Percentiles rank a stretch among this genome's conserved stretches.
phyloP scores from a whole-genome alignment of 2,888 invertebrate genomes.

The Morinoia aosen region DNA sequence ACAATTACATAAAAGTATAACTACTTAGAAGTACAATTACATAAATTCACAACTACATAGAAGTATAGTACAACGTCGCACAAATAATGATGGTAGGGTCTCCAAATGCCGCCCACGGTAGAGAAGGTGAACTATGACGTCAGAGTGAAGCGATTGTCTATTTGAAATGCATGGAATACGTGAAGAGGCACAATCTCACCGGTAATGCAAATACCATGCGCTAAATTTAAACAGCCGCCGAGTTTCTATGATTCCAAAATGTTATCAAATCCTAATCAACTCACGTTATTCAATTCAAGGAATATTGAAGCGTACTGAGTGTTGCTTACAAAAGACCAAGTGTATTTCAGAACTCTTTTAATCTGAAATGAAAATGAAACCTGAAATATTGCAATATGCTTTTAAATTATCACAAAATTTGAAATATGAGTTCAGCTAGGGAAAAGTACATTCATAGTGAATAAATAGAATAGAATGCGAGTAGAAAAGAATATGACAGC shows the following conservation, averaged over 20 bases:
- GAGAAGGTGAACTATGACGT: not conserved
- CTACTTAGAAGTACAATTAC: not conserved
- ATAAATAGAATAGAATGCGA: too few species aligned
- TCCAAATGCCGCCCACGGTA: not conserved
- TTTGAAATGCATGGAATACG: not conserved
- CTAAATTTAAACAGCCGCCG: not conserved
- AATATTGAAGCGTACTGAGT: not conserved
- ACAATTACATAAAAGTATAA: not conserved
- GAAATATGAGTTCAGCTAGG: not conserved
- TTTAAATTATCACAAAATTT: not conserved
- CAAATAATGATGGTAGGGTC: not conserved
- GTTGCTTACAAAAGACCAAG: not conserved
- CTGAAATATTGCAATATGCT: not conserved
- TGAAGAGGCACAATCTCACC: not conserved
- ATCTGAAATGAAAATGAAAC: not conserved
- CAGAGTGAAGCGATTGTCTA: not conserved
- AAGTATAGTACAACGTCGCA: not conserved
- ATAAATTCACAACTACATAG: not conserved
- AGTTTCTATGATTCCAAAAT: not conserved
- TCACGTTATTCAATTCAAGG: not conserved
- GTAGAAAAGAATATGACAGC: too few species aligned
- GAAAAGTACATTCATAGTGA: too few species aligned
- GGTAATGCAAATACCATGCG: not conserved
- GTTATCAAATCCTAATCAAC: not conserved
- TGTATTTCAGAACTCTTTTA: not conserved